Evolutionary conservation across 30 jellyfish, hydroid and myxozoan genomes (phyloP).

Genomic region (Turritopsis rubra): DNA sequence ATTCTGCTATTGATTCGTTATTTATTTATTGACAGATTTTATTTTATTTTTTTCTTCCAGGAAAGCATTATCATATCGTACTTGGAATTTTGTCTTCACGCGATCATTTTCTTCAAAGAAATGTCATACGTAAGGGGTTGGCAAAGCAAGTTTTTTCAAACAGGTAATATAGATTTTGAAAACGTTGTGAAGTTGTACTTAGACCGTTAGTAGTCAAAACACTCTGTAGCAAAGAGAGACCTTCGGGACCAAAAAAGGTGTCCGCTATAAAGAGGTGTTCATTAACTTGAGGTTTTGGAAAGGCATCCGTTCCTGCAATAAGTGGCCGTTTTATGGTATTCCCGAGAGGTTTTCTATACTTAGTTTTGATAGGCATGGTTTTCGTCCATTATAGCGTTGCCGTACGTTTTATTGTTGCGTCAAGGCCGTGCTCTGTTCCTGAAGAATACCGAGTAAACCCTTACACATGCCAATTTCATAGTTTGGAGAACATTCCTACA

Average conservation of each 20-base stretch:
- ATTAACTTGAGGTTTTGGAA: no score
- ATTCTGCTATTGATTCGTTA: no score
- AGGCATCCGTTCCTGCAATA: no score
- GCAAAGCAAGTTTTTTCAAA: not conserved
- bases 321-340: no score
- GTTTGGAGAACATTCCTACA: not conserved
- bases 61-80: not conserved
- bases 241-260: no score
- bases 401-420: constrained; percentile 39
- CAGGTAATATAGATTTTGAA: not conserved
- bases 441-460: constrained; percentile 34
- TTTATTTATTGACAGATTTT: no score
- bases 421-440: constrained; percentile 44
- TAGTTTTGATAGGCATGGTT: no score
- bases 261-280: no score
- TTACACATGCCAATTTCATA: constrained; percentile 15
- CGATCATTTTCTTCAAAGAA: constrained; percentile 45
- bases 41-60: not conserved
- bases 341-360: no score
- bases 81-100: constrained; percentile 66
- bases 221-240: no score
- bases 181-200: not conserved
- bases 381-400: constrained; percentile 11
- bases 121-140: constrained; percentile 24
- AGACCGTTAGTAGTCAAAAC: not conserved